phyloP scores from a whole-genome alignment of 2,888 invertebrate genomes.

The Prosapia bicincta region DNA sequence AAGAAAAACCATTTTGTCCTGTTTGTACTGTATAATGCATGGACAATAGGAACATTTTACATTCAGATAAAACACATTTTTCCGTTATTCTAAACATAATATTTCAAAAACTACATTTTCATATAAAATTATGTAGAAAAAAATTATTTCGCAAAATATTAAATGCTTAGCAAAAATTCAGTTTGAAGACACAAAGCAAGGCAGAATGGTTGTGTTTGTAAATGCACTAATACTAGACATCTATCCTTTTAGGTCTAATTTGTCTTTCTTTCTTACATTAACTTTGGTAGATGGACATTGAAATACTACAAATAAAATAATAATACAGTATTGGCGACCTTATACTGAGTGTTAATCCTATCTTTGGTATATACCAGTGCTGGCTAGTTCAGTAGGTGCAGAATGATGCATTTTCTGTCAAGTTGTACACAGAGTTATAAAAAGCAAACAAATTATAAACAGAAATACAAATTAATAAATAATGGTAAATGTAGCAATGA shows the following conservation, averaged over 20 bases:
- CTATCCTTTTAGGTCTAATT: background rate
- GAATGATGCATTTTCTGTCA: background rate
- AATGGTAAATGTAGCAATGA: no score
- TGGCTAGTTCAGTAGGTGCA: background rate
- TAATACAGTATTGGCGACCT: background rate
- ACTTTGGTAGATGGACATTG: background rate
- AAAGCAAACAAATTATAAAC: background rate
- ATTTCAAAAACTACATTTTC: background rate
- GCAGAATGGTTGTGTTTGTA: background rate
- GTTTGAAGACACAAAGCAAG: constrained; percentile 2
- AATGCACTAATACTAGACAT: background rate
- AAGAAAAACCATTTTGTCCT: background rate
- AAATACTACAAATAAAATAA: background rate
- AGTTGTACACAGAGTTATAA: background rate
- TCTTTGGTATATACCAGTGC: background rate
- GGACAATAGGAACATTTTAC: background rate
- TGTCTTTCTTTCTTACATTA: background rate
- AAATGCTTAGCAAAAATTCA: background rate
- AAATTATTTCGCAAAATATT: background rate
- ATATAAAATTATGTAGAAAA: background rate
- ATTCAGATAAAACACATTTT: background rate
- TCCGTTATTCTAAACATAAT: background rate
- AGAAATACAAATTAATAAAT: no score
- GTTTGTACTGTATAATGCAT: background rate
- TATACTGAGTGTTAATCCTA: background rate